Base-by-base conservation (phyloP, 2,797 vertebrate species). In the Microcaecilia unicolor region DNA sequence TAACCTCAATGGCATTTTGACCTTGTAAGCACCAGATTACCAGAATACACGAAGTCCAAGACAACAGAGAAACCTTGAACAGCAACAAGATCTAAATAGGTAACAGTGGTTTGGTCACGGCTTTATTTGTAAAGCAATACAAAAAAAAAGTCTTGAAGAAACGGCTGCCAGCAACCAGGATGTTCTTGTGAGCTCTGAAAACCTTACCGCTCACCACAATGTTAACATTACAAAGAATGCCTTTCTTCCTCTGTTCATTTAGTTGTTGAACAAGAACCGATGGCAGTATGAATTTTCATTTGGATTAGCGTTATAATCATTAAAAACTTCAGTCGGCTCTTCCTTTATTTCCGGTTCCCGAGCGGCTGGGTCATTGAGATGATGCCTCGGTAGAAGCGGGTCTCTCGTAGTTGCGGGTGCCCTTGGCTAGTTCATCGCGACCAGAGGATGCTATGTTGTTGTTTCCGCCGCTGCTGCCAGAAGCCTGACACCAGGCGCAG, bases 81-180 rank as follows among this genome's bases (percentile, higher is more conserved):
- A 50, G 93, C 93, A 58, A 90, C 94, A 67, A 99, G 87, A 25
- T 99, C 96, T 68, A 99, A 86, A 72, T 99, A 91, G 7, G 96
- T 98, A 80, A 92, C 84, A 49, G 90, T 92, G 67, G 85, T 85
- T 83, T 94, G 91, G 84, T 97, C 92, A 67, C 85, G 88, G 62
- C 62, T 84, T 82, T 88, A 78, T 94, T 93, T 80, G 93, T 96
- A 87, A 97, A 86, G 78, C 94, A 97, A 88, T 97, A 99, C 37
- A n/a, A n/a, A n/a, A n/a, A n/a, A n/a, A 99, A 86, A 82, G 94
- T 99, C 85, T 98, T 99, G 80, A 99, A 99, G 85, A 90, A 99
- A 68, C 93, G 93, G 85, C 94, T 98, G 75, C 94, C 93, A 43
- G 94, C 94, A 68, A 98, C 93, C 85, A 99, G 80, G 81, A 99